These are phyloP conservation scores for Macaca nemestrina DNA, from an alignment of 2,113 vertebrate genomes.

Conservation along the genomic window DNA sequence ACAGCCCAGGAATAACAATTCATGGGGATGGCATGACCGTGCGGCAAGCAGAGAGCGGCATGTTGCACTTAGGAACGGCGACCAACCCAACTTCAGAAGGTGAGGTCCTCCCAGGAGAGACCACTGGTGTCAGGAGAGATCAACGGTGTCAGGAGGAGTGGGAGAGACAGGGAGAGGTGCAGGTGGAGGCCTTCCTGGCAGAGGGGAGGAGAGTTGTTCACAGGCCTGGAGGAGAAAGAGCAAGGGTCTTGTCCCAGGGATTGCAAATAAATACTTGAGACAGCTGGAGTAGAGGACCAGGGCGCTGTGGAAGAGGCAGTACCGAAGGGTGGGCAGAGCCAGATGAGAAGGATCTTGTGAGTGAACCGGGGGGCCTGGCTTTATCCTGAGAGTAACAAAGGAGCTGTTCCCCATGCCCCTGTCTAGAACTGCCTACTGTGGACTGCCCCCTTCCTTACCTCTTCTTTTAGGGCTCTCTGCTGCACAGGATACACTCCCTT, in stretches of 20 bases:
- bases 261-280: neutral
- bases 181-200: neutral
- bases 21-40: too few relatives aligned
- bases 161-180: neutral
- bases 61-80: too few relatives aligned
- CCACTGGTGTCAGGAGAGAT: too few relatives aligned
- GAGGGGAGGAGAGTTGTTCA: neutral
- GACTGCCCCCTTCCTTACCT: neutral
- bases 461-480: neutral
- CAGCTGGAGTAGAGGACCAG: neutral
- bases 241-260: neutral
- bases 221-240: neutral
- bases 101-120: neutral
- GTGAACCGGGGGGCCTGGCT: neutral
- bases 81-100: fast-evolving
- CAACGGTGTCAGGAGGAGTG: fast-evolving
- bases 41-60: fast-evolving
- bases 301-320: neutral
- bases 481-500: neutral
- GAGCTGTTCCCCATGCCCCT: neutral
- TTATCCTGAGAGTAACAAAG: neutral
- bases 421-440: neutral
- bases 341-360: neutral
- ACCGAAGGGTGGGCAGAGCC: too few relatives aligned
- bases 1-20: neutral